Conservation (phyloP, 2,888 invertebrate species). For the Antitype chi region DNA sequence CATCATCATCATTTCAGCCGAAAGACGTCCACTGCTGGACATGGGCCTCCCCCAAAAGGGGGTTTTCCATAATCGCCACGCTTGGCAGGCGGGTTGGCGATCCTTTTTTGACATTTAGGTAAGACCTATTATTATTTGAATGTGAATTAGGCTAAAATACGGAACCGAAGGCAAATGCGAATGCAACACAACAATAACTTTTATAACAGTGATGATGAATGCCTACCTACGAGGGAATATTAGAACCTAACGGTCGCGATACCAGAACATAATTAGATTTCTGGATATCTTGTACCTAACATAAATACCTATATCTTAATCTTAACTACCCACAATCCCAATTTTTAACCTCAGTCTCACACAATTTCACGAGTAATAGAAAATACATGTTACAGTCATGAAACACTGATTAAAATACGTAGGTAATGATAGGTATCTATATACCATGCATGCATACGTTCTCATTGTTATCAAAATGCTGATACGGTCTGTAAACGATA, state of each 20-base stretch:
- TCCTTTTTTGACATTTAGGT: too few species aligned
- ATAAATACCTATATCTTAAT: too few species aligned
- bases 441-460: neutral
- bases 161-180: neutral
- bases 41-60: too few species aligned
- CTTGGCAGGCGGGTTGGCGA: too few species aligned
- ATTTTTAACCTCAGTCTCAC: neutral
- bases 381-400: conserved; percentile 8
- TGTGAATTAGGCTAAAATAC: neutral
- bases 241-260: neutral
- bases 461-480: conserved; percentile 29
- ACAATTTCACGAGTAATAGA: conserved; percentile 1
- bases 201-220: conserved; percentile 3
- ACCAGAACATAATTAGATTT: neutral
- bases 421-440: neutral
- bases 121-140: too few species aligned
- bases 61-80: too few species aligned
- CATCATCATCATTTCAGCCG: too few species aligned
- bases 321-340: neutral
- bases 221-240: neutral
- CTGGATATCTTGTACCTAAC: neutral
- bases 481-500: conserved; percentile 34
- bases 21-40: too few species aligned
- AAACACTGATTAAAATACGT: neutral
- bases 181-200: neutral